Base-by-base conservation (phyloP, 1,140 invertebrate species). In the Papilio polytes region DNA sequence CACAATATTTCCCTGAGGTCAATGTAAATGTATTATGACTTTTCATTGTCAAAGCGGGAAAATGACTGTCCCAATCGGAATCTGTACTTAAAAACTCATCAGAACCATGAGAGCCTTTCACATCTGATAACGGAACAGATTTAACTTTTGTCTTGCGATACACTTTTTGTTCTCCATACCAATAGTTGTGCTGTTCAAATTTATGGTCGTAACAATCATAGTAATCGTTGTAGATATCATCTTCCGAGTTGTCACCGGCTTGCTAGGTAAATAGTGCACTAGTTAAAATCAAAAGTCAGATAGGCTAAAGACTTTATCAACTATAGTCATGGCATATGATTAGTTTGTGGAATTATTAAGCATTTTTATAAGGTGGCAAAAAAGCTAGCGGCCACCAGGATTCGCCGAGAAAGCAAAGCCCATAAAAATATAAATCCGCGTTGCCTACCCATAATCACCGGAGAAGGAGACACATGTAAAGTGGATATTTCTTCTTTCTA, bases 21-120 rank as follows among this genome's bases (percentile, higher is more conserved):
- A 94, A 80, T 36, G 93, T 94, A 81, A 93, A 94, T 26, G 92
- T 92, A 83, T 90, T 95, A 86, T 94, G 91, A 41, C 90, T 88
- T 90, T 94, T 93, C 78, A 86, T 87, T 83, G 87, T 88, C 74
- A 94, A 80, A 80, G 92, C 92, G 51, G 93, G 93, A 85, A 94
- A 94, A 80, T 93, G 90, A 66, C 81, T 91, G 74, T 94, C 92
- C 92, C 92, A 94, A 82, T 94, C 92, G 9, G 91, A 93, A 82
- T 93, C 90, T 41, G 89, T 90, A 80, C 86, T 92, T 78, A 92
- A 89, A 74, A 92, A 90, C 80, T 94, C 92, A 84, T 94, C 90
- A 79, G 90, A 91, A 70, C 87, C 88, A 80, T 90, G 86, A 73
- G 72, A 77, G 80, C 90, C 87, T 79, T 63, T 84, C 70, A 80